Base-by-base conservation (phyloP, 2,113 vertebrate genomes). In the Fulmarus glacialis region DNA sequence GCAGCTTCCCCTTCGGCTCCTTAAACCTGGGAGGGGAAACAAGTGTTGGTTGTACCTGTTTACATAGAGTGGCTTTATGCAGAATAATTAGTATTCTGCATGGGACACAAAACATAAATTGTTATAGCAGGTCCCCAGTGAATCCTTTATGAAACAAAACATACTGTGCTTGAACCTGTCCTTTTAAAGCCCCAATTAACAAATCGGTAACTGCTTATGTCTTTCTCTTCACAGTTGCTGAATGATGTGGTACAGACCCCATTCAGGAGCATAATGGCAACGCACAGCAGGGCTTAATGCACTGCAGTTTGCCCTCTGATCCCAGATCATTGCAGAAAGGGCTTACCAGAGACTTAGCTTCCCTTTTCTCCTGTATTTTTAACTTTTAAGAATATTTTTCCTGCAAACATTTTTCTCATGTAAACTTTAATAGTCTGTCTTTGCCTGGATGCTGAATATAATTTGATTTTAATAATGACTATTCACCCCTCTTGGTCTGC, bases 121-220 rank as follows among this genome's bases (percentile, higher is more conserved):
- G 40, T 36, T 40, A 20, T 8, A 72, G 60, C 32, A 21, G 38
- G 30, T 81, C 55, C 60, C 34, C 34, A 42, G 15, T 52, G 62
- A 75, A 32, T 87, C 32, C 74, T 86, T 52, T 63, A 21, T 42
- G 56, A 53, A 89, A 47, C 36, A 43, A 82, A 67, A 53, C 16
- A n/a, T 72, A n/a, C 80, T 36, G 38, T 82, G 83, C 87, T 96
- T 87, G 77, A 91, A 74, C 94, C 77, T 63, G 62, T 93, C 77
- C 43, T 14, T 82, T 96, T 90, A 89, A 89, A 83, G 58, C n/a
- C 11, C 56, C 67, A 63, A 47, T 85, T 95, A 90, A 79, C 92
- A 96, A 42, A 45, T 1, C 38, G 67, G 45, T 66, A 81, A 36
- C 72, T 34, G 73, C 74, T 56, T 38, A 8, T 32, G 26, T 42